phyloP scores from a whole-genome alignment of 2,797 vertebrate species.

The Hippopotamyrus pictus region DNA sequence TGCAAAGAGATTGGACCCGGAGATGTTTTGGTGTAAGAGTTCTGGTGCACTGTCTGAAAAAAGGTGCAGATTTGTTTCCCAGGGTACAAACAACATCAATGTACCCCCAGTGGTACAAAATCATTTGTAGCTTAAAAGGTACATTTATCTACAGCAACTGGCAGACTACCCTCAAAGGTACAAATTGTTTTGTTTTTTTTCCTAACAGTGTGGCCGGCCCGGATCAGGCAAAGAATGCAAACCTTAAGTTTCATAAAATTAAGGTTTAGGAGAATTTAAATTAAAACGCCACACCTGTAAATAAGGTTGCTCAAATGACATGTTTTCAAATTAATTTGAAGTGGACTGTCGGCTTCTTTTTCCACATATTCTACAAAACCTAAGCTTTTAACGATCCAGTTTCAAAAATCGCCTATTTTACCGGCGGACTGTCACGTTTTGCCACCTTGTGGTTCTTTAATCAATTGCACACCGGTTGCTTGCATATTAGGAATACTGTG shows the following conservation, averaged over 20 bases:
- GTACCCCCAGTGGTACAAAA: neutral
- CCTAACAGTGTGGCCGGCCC: neutral
- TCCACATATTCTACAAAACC: neutral
- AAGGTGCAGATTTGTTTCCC: neutral
- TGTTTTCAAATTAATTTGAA: neutral
- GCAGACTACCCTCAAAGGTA: neutral
- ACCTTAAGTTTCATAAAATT: neutral
- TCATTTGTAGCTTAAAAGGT: neutral
- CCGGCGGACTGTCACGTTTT: neutral
- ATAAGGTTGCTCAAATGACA: neutral
- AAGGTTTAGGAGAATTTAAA: neutral
- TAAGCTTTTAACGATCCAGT: neutral
- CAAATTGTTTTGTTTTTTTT: neutral
- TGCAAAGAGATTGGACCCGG: neutral
- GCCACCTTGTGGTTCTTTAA: constrained; percentile 13
- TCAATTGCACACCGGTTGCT: constrained; percentile 2
- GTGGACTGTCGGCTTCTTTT: neutral
- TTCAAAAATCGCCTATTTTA: neutral
- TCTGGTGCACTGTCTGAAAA: neutral
- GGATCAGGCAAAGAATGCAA: neutral
- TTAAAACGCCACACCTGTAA: neutral
- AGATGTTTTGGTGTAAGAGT: neutral
- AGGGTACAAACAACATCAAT: neutral
- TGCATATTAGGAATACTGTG: neutral
- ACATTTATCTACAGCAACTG: neutral